Conservation (phyloP, 2,797 vertebrate species). For the Tapera naevia region DNA sequence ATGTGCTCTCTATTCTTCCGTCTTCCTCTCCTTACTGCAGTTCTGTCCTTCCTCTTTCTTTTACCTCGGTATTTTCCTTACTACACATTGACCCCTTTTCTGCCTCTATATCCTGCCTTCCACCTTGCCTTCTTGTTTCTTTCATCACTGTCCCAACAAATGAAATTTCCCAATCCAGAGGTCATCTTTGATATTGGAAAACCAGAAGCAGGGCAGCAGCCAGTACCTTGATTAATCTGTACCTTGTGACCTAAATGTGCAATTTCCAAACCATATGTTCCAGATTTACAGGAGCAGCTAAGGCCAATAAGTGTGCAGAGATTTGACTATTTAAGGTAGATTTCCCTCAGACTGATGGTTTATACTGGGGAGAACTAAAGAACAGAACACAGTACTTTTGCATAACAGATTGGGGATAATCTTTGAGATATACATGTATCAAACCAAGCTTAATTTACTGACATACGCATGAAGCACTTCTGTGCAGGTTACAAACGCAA, state of each 20-base stretch:
- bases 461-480: neutral
- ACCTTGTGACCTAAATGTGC: slow-evolving; percentile 15
- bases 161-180: neutral
- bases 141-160: neutral
- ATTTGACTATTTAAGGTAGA: neutral
- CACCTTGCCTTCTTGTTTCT: neutral
- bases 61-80: neutral
- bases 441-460: neutral
- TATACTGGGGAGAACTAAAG: neutral
- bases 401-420: neutral
- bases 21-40: neutral
- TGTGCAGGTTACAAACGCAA: neutral
- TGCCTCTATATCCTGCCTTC: neutral
- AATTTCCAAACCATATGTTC: slow-evolving; percentile 35
- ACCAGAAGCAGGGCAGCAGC: neutral
- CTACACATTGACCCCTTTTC: neutral
- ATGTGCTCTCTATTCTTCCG: neutral
- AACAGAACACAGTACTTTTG: neutral
- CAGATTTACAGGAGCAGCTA: slow-evolving; percentile 35
- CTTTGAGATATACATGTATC: neutral
- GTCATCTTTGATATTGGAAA: neutral
- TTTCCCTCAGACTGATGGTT: neutral
- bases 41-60: neutral
- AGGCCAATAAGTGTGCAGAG: neutral
- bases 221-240: slow-evolving; percentile 8